Conservation (phyloP, 2,888 invertebrate species). For the Taenaris catops region DNA sequence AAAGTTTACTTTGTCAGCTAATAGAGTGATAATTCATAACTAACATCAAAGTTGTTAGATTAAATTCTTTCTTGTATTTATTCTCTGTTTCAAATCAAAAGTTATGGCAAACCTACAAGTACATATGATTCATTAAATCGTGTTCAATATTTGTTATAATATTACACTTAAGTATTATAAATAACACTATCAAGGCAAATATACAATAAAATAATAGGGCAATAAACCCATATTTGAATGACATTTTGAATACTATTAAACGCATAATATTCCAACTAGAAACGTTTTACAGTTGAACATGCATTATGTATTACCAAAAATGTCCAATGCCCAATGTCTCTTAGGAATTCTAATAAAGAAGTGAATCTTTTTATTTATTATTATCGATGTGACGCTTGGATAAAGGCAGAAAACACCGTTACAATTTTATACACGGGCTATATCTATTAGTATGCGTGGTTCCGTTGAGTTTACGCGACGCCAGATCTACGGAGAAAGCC, state of each 20-base stretch:
- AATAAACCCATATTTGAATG: slow-evolving; percentile 36
- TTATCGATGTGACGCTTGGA: slow-evolving; percentile 41
- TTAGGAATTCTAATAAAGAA: slow-evolving; percentile 61
- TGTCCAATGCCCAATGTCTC: slow-evolving; percentile 31
- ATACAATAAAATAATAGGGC: slow-evolving; percentile 32
- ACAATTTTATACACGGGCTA: slow-evolving; percentile 63
- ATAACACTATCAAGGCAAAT: slow-evolving; percentile 16
- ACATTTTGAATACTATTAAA: slow-evolving; percentile 33
- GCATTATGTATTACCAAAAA: slow-evolving; percentile 57
- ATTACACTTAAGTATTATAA: slow-evolving; percentile 4
- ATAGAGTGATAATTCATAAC: too few relatives aligned
- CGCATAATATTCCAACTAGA: slow-evolving; percentile 35
- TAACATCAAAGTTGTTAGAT: too few relatives aligned
- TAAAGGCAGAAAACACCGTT: slow-evolving; percentile 64
- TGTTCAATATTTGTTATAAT: slow-evolving; percentile 14
- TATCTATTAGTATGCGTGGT: slow-evolving; percentile 65
- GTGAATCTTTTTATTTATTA: slow-evolving; percentile 67
- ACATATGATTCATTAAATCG: slow-evolving; percentile 57
- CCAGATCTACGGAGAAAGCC: slow-evolving; percentile 62
- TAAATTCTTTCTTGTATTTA: too few relatives aligned
- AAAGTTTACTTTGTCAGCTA: too few relatives aligned
- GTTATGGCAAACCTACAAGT: slow-evolving; percentile 1
- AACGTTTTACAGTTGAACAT: slow-evolving; percentile 29
- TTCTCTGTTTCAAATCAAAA: too few relatives aligned
- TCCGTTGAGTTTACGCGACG: slow-evolving; percentile 55